Percentiles rank a stretch among this genome's conserved stretches.
Evolutionary conservation across 2,888 invertebrate genomes (phyloP).

Genomic region (Hirtodrosophila trivittata): DNA sequence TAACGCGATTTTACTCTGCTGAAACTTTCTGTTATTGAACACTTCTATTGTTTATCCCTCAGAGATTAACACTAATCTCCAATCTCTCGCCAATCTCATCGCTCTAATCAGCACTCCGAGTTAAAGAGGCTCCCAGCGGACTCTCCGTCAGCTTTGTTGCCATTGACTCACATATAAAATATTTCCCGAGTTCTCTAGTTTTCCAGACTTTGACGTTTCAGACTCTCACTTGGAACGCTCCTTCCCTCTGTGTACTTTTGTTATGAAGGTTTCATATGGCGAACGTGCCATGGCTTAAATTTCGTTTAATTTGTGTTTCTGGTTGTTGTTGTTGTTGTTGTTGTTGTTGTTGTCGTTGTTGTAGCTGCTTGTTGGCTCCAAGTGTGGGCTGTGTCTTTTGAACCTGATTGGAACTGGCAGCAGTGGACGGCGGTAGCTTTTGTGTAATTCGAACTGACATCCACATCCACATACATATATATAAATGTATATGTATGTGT

Average conservation of each 20-base stretch:
- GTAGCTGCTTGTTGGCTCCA: slow-evolving; percentile 22
- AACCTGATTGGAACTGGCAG: slow-evolving; percentile 58
- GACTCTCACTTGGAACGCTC: background rate
- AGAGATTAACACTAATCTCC: too few species aligned
- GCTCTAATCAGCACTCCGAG: too few species aligned
- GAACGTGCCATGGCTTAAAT: slow-evolving; percentile 60
- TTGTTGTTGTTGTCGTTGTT: slow-evolving; percentile 20
- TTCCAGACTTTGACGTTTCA: background rate
- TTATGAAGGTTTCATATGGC: slow-evolving; percentile 39
- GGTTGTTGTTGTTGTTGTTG: slow-evolving; percentile 7
- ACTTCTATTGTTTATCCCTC: too few species aligned
- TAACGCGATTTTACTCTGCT: too few species aligned
- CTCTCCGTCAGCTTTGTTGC: too few species aligned
- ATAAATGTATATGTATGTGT: slow-evolving; percentile 7
- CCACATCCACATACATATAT: slow-evolving; percentile 24
- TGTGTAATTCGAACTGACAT: slow-evolving; percentile 62
- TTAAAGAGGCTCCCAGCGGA: background rate
- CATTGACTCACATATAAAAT: too few species aligned
- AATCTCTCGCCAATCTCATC: too few species aligned
- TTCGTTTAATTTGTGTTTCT: slow-evolving; percentile 55
- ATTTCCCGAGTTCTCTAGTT: background rate
- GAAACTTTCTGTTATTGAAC: too few species aligned
- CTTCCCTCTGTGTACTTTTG: slow-evolving; percentile 28
- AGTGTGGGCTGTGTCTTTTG: slow-evolving; percentile 40
- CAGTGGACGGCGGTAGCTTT: slow-evolving; percentile 38